Evolutionary conservation across 2,113 vertebrate genomes (phyloP).

Genomic region (Hoplias malabaricus): DNA sequence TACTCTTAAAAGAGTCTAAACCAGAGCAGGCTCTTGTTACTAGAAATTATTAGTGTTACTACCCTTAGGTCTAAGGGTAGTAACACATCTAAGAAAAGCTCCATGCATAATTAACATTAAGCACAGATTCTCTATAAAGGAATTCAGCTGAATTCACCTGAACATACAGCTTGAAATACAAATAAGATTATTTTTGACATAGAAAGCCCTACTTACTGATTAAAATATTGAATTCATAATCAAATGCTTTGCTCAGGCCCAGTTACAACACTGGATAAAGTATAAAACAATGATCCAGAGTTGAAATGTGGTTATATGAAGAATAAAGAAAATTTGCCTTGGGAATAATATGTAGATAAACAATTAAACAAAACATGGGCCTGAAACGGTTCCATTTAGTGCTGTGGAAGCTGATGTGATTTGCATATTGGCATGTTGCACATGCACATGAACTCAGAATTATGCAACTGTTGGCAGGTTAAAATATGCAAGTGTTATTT

Average conservation of each 20-base stretch:
- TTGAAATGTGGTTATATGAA: too few species aligned
- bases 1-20: neutral
- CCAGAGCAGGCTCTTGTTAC: neutral
- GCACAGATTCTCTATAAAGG: neutral
- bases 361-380: too few species aligned
- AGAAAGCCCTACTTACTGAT: neutral
- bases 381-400: too few species aligned
- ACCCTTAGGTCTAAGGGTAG: neutral
- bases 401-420: too few species aligned
- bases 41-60: neutral
- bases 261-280: neutral
- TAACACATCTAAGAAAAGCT: neutral
- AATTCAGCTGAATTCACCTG: neutral
- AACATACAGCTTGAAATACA: neutral
- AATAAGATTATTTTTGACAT: neutral
- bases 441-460: too few species aligned
- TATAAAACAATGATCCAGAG: too few species aligned
- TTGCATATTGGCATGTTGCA: too few species aligned
- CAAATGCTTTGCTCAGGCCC: neutral
- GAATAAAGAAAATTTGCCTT: too few species aligned
- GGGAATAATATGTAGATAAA: too few species aligned
- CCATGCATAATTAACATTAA: neutral
- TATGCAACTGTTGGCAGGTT: too few species aligned
- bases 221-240: neutral
- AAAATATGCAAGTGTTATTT: too few species aligned